These are phyloP conservation scores for Archips crataeganus DNA, from an alignment of 2,888 invertebrate species.

Conservation along the genomic window DNA sequence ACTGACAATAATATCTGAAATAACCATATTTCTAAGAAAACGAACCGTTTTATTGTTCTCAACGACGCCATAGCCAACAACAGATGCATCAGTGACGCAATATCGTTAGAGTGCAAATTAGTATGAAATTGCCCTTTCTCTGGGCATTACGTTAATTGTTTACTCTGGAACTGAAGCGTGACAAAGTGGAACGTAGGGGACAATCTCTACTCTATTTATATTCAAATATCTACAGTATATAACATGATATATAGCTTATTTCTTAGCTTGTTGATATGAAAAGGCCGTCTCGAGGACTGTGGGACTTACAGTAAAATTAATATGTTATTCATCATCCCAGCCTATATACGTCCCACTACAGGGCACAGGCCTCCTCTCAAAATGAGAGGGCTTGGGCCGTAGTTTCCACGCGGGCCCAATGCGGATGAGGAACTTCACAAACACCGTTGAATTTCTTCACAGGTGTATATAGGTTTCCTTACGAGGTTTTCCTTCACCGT, in stretches of 20 bases:
- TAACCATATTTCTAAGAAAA: neutral
- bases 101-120: slow-evolving; percentile 20
- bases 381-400: no score
- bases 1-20: neutral
- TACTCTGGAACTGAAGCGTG: neutral
- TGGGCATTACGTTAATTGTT: slow-evolving; percentile 14
- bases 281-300: neutral
- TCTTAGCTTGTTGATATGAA: neutral
- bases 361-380: no score
- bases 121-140: slow-evolving; percentile 28
- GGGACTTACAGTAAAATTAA: no score
- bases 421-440: no score
- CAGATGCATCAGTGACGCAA: slow-evolving; percentile 36
- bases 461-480: no score
- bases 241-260: neutral
- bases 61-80: slow-evolving; percentile 32
- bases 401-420: no score
- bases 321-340: no score
- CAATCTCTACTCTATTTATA: slow-evolving; percentile 8
- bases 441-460: no score
- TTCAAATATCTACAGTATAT: neutral
- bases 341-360: no score
- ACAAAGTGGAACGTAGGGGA: slow-evolving; percentile 1
- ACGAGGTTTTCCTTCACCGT: no score
- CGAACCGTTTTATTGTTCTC: slow-evolving; percentile 23